Evolutionary conservation across 2,113 vertebrate genomes (phyloP).

Genomic region (Columbina picui): DNA sequence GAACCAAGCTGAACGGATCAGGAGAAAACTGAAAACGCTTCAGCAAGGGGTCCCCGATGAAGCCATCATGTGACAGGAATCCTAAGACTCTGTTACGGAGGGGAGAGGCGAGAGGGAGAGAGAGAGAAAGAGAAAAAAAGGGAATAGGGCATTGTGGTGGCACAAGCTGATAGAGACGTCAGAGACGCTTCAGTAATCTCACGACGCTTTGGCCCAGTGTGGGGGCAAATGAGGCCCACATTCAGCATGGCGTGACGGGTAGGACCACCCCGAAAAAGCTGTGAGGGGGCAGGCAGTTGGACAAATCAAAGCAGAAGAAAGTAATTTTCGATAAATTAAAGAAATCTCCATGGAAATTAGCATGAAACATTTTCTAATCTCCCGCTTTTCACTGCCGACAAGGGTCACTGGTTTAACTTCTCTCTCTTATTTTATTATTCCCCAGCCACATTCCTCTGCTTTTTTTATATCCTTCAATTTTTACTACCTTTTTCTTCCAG

Average conservation of each 20-base stretch:
- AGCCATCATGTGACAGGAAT: conserved; percentile 96
- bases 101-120: conserved; percentile 40
- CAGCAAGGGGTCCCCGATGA: conserved; percentile 81
- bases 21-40: conserved; percentile 69
- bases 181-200: conserved; percentile 91
- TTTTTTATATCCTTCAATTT: conserved; percentile 74
- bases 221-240: conserved; percentile 83
- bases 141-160: conserved; percentile 79
- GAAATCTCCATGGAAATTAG: conserved; percentile 99
- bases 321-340: conserved; percentile 97
- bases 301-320: conserved; percentile 92
- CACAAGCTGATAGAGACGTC: conserved; percentile 92
- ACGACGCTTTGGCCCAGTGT: conserved; percentile 86
- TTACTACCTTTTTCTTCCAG: conserved; percentile 55
- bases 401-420: conserved; percentile 94
- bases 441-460: conserved; percentile 77
- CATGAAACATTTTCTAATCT: conserved; percentile 99
- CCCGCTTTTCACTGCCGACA: conserved; percentile 91
- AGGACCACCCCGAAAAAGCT: conserved; percentile 89
- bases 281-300: conserved; percentile 81
- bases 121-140: conserved; percentile 54
- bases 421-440: conserved; percentile 84
- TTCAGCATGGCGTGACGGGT: conserved; percentile 86
- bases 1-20: conserved; percentile 87
- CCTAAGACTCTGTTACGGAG: conserved; percentile 72